Evolutionary conservation across 2,888 invertebrate species (phyloP), one percentile per base, ranked within the genome.

Genomic region (Lycaena phlaeas): DNA sequence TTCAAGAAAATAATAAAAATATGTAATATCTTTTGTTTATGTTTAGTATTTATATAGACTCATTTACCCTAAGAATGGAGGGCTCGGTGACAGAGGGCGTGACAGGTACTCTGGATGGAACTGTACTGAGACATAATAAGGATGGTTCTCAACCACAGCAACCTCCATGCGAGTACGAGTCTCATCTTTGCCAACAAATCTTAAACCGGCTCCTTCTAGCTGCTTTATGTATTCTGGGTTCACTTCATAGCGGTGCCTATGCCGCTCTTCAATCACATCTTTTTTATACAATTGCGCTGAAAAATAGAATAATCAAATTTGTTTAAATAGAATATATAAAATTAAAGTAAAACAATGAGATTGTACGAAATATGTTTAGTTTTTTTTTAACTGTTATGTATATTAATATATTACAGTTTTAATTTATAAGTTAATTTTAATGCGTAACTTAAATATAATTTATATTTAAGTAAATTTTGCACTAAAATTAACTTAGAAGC

Each of bases 91-190:
- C 49, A 97, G 73, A 0, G 97, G 97, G 1, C 97, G 87, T 0
- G 96, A 96, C 45, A 97, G 85, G 69, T 98, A 99, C 72, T 99
- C 99, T 0, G 99, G 99, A 76, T 99, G 99, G 78, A 93, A 99
- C 76, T 99, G 99, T 1, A 97, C 97, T 0, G 94, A 94, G 3
- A 98, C 93, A 67, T 93, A 99, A 73, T 93, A 99, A 0, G 93
- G 94, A 78, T 99, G 98, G 38, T 86, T 88, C 40, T 90, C 89
- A 10, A 98, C 79, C 61, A 95, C 92, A 36, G 96, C 88, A 22
- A 98, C 92, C 81, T 99, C 98, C 98, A 99, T 98, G 17, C 98
- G 88, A 42, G 90, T 87, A n/a, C n/a, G n/a, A n/a, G 91, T 90
- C 10, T 88, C 88, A 65, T 97, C 96, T 38, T 89, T 90, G 57